Evolutionary conservation across 2,888 invertebrate species (phyloP), one percentile per base, ranked within the genome.

Genomic region (Galerucella pusilla): DNA sequence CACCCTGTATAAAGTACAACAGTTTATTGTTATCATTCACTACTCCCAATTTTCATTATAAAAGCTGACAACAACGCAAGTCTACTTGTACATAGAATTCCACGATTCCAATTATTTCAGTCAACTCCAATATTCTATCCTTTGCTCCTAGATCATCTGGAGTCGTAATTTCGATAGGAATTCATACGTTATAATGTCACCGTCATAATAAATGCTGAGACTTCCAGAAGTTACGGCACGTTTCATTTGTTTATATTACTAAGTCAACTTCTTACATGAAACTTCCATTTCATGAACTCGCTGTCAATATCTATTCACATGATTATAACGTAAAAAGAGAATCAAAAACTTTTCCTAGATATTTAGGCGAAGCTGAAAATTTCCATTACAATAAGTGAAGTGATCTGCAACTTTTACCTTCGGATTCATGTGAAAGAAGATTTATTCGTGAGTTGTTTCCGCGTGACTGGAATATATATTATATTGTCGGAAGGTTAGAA

Each of bases 241-340:
- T 77, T 75, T 71, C 75, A 69, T 73, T 75, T 71, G 75, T 73
- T 75, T 71, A 71, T 61, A 70, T 59, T 52, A 77, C 68, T 59
- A 63, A 72, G 67, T 73, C 68, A 74, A 67, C 68, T 54, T 63
- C 70, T 45, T 25, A 16, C 46, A 46, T 6, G 64, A 46, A 46
- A 46, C 45, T 65, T 65, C 46, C 12, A 65, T 65, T 46, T 16
- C 9, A 28, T 49, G 49, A 49, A 49, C 49, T 25, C 46, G 46
- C 45, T 46, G 35, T 46, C 64, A 11, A 65, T 65, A 46, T 42
- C 46, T 5, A 28, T n/a, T 64, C 64, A 42, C 6, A 42, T 42
- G 7, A 42, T 25, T 20, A 65, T 28, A 65, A n/a, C 35, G 46
- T 14, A 20, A 65, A 65, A 65, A 46, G 20, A 16, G 14, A 46